These are phyloP conservation scores for Orchesella flavescens DNA, from an alignment of 2,888 invertebrate species.

Conservation along the genomic window DNA sequence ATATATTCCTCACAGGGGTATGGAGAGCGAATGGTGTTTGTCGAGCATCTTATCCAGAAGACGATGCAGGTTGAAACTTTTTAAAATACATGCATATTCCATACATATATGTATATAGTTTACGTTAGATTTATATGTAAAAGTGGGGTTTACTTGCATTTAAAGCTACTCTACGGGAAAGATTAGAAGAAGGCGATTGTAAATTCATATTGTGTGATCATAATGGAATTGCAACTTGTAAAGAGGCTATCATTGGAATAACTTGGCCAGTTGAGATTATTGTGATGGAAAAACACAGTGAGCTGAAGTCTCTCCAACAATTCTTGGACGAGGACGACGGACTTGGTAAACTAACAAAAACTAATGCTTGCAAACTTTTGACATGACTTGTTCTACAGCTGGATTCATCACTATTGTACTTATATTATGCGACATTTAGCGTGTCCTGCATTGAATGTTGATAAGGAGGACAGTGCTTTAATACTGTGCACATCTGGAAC, in stretches of 20 bases:
- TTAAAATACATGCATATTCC: background rate
- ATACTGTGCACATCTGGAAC: constrained; percentile 69
- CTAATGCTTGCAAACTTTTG: background rate
- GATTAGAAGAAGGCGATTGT: constrained; percentile 63
- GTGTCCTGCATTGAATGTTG: constrained; percentile 13
- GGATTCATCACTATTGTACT: no score
- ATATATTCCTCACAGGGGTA: constrained; percentile 53
- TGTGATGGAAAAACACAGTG: constrained; percentile 46
- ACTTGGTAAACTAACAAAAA: constrained; percentile 38
- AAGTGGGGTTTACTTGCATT: background rate
- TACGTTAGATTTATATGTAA: no score
- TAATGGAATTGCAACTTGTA: constrained; percentile 52
- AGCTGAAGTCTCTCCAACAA: constrained; percentile 51
- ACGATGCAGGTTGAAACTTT: constrained; percentile 52
- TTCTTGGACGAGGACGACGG: constrained; percentile 66
- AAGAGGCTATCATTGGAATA: constrained; percentile 52
- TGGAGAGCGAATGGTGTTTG: constrained; percentile 64
- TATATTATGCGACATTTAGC: background rate
- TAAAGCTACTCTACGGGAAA: constrained; percentile 41
- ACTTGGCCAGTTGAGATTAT: constrained; percentile 68
- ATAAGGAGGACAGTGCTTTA: constrained; percentile 65
- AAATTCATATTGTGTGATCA: constrained; percentile 67
- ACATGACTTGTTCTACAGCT: background rate
- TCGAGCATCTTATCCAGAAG: constrained; percentile 63
- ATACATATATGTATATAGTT: no score